Base-by-base conservation (phyloP, 2,888 invertebrate species). In the Rhogogaster chlorosoma region DNA sequence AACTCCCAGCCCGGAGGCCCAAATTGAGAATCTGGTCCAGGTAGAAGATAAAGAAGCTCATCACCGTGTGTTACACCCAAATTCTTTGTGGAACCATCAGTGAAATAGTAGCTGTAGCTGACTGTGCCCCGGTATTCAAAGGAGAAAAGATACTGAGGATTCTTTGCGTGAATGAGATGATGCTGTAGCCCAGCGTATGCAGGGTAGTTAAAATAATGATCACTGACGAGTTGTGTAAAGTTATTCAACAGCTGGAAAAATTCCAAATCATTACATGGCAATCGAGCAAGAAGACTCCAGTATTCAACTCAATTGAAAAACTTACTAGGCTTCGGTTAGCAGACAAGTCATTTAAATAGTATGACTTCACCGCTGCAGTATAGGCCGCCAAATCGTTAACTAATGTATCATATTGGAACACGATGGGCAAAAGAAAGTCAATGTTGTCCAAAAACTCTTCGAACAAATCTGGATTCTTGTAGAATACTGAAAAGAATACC, bases 41-140 rank as follows among this genome's bases (percentile, higher is more conserved):
- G 78, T 0, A 78, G 32, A 22, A 78, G 53, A 36, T 78, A 78
- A 22, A 78, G 78, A 32, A 57, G 32, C 7, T 78, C 78, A n/a
- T 78, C 78, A 10, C n/a, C 53, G 36, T 78, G 78, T n/a, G 57
- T 36, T 32, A 57, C 78, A 32, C 78, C 78, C 32, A 15, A 53
- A 53, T 78, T 78, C 57, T 5, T 29, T 10, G 57, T 57, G 18
- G 32, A 49, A 49, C 78, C 78, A 32, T 57, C 78, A 36, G n/a
- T 78, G 57, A 57, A 78, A 32, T 57, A 53, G 53, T 78, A 78
- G 78, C 57, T 78, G 57, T 57, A 78, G 32, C 78, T 78, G 22
- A 57, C 29, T 12, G 78, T 78, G 45, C 78, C 78, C 12, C 53
- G 78, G 57, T 78, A 78, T 22, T 78, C 53, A 53, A 78, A 78